These are phyloP conservation scores for Ceratina australensis DNA, from an alignment of 1,140 invertebrate species.

Conservation along the genomic window DNA sequence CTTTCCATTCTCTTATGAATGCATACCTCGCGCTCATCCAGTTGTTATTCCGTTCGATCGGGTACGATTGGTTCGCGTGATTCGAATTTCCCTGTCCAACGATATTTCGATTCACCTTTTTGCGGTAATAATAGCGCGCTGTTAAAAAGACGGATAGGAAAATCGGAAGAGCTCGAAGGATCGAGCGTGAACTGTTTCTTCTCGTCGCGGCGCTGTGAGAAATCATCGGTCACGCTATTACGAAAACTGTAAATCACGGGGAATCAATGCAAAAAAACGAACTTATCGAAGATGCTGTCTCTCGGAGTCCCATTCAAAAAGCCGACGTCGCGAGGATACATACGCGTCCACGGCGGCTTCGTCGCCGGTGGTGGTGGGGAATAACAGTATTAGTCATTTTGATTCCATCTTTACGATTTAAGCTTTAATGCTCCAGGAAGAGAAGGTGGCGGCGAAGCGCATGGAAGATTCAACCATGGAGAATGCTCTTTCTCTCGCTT, in stretches of 20 bases:
- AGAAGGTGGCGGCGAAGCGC: constrained; percentile 3
- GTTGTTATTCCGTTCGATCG: too few species aligned
- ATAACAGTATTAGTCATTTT: constrained; percentile 38
- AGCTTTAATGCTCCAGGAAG: constrained; percentile 37
- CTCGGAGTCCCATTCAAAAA: not conserved
- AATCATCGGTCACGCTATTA: constrained; percentile 3
- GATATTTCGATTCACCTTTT: too few species aligned
- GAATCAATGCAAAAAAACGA: not conserved
- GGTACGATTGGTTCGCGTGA: not conserved
- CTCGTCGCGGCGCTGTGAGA: not conserved
- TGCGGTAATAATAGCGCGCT: too few species aligned
- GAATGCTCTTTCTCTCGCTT: constrained; percentile 10
- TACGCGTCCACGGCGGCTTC: too few species aligned
- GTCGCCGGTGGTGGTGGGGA: not conserved
- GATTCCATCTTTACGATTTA: constrained; percentile 20
- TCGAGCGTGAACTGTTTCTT: not conserved
- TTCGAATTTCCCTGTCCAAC: not conserved
- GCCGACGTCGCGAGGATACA: not conserved
- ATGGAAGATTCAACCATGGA: constrained; percentile 25
- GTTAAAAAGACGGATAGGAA: not conserved
- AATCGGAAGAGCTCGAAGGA: not conserved
- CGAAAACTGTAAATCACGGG: constrained; percentile 3
- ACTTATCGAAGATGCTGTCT: not conserved
- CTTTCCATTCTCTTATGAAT: too few species aligned
- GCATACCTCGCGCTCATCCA: too few species aligned